Evolutionary conservation across 2,113 vertebrate genomes (phyloP).

Genomic region (Cervus canadensis): DNA sequence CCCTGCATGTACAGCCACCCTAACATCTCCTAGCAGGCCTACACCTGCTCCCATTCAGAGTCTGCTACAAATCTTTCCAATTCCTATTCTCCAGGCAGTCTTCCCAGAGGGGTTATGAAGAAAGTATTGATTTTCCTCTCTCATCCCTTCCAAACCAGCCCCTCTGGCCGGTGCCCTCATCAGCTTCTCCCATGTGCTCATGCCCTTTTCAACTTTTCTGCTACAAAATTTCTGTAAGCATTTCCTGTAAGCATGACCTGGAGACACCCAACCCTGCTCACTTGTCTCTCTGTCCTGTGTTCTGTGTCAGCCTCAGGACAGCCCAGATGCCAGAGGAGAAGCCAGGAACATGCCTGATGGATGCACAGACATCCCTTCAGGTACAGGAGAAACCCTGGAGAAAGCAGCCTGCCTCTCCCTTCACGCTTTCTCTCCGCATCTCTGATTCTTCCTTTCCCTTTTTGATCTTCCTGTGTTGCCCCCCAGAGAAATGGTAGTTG

Average conservation of each 20-base stretch:
- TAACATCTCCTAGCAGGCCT: neutral
- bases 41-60: neutral
- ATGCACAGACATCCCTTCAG: neutral
- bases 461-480: neutral
- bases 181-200: neutral
- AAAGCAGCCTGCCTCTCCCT: neutral
- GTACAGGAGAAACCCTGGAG: neutral
- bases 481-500: neutral
- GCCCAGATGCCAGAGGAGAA: neutral
- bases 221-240: neutral
- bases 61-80: neutral
- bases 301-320: neutral
- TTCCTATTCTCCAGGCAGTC: neutral
- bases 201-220: neutral
- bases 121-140: neutral
- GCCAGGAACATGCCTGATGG: neutral
- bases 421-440: neutral
- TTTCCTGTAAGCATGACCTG: neutral
- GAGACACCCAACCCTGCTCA: neutral
- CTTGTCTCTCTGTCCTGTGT: neutral
- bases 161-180: neutral
- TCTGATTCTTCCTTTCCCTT: conserved; percentile 53
- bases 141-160: neutral
- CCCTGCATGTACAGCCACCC: neutral
- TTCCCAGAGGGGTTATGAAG: neutral